Percentiles rank a stretch among this genome's conserved stretches.
Conservation (phyloP, 2,888 invertebrate genomes). For the Lissonota sp. region DNA sequence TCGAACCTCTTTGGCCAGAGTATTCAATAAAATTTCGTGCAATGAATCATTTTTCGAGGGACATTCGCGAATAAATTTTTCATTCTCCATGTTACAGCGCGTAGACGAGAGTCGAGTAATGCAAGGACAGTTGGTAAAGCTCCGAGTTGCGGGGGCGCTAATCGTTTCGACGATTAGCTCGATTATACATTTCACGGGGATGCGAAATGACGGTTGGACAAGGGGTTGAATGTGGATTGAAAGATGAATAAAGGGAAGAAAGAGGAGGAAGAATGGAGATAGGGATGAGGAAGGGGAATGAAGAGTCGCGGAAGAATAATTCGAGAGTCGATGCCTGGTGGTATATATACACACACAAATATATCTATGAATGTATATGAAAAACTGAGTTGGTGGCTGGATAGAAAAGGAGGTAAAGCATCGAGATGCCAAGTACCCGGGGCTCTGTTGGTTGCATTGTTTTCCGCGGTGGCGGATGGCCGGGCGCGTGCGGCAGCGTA, state of each 20-base stretch:
- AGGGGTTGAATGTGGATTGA: slow-evolving; percentile 53
- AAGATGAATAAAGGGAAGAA: slow-evolving; percentile 42
- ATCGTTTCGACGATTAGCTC: slow-evolving; percentile 65
- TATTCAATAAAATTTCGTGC: neutral
- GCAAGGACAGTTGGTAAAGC: no score
- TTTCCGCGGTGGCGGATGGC: slow-evolving; percentile 56
- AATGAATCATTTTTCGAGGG: neutral
- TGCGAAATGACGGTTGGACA: slow-evolving; percentile 61
- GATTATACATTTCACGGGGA: slow-evolving; percentile 61
- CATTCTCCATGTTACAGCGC: neutral
- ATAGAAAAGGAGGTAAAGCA: slow-evolving; percentile 48
- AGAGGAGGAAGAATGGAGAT: slow-evolving; percentile 27
- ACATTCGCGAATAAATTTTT: neutral
- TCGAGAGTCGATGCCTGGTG: slow-evolving; percentile 56
- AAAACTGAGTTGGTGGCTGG: slow-evolving; percentile 7
- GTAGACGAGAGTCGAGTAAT: no score
- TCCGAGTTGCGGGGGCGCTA: slow-evolving; percentile 40
- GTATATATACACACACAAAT: slow-evolving; percentile 28
- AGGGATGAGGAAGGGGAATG: slow-evolving; percentile 30
- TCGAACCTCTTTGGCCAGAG: no score
- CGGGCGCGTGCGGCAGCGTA: slow-evolving; percentile 56
- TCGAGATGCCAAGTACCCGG: slow-evolving; percentile 66
- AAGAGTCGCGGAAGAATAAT: slow-evolving; percentile 63
- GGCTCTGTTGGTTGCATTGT: slow-evolving; percentile 65
- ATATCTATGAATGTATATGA: no score